These are phyloP conservation scores for Hylia prasina DNA, from an alignment of 2,113 vertebrate genomes.

Conservation along the genomic window DNA sequence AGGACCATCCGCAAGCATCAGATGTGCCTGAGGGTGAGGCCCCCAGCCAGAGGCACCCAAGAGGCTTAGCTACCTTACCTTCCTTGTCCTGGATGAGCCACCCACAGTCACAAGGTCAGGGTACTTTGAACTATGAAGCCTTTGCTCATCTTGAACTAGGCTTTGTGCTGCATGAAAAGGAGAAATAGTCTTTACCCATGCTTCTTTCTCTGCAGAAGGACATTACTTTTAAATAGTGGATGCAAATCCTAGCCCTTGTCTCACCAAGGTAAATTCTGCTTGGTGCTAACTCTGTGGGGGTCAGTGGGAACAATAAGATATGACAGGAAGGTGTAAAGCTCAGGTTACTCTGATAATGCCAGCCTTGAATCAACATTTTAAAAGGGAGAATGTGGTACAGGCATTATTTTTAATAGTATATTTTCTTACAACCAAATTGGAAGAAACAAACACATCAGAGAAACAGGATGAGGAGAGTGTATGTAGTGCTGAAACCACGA, in stretches of 20 bases:
- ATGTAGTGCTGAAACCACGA: not conserved
- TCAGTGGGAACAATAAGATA: not conserved
- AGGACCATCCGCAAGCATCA: not conserved
- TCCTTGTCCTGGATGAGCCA: not conserved
- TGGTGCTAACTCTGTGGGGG: not conserved
- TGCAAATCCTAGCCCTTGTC: not conserved
- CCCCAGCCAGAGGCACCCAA: not conserved
- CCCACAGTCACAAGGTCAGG: fast-evolving
- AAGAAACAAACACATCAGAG: not conserved
- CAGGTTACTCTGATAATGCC: not conserved
- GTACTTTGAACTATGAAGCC: fast-evolving
- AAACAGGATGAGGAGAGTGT: not conserved
- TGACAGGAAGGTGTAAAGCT: not conserved
- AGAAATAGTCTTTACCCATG: not conserved
- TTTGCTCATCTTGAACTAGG: not conserved
- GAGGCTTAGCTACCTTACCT: not conserved
- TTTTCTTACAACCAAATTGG: not conserved
- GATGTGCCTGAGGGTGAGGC: not conserved
- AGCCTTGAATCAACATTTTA: not conserved
- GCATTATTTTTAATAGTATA: not conserved
- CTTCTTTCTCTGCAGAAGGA: not conserved
- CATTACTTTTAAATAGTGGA: not conserved
- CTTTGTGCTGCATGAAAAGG: not conserved
- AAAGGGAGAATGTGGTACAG: fast-evolving
- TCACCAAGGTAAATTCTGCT: not conserved